These are phyloP conservation scores for Drosophila atroscutellata DNA, from an alignment of 2,888 invertebrate species.

Conservation along the genomic window DNA sequence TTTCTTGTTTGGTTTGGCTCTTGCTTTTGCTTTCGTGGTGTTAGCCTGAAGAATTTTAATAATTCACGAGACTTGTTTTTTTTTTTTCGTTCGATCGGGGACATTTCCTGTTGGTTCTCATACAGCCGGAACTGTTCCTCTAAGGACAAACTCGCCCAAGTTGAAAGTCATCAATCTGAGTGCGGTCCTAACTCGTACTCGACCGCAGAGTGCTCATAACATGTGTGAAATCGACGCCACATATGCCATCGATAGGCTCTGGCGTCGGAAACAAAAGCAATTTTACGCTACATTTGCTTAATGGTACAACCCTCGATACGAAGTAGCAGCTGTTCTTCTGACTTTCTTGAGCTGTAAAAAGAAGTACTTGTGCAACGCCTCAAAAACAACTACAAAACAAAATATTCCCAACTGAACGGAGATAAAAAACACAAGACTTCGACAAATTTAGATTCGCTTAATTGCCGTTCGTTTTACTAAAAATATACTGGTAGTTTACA, in stretches of 20 bases:
- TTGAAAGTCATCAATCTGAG: conserved; percentile 68
- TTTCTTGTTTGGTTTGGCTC: conserved; percentile 37
- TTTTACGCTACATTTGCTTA: conserved; percentile 76
- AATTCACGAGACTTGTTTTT: conserved; percentile 35
- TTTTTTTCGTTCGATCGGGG: conserved; percentile 12
- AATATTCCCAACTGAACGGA: background rate
- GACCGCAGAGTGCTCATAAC: conserved; percentile 70
- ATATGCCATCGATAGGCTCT: conserved; percentile 50
- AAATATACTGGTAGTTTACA: background rate
- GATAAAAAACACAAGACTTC: background rate
- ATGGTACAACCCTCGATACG: conserved; percentile 59
- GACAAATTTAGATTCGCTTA: background rate
- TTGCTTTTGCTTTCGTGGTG: conserved; percentile 57
- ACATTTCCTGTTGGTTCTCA: conserved; percentile 52
- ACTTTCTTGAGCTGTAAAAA: conserved; percentile 20
- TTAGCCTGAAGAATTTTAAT: conserved; percentile 65
- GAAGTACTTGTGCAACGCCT: conserved; percentile 12
- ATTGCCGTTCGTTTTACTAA: background rate
- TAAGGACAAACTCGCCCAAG: conserved; percentile 42
- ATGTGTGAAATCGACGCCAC: conserved; percentile 83
- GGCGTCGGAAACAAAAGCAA: conserved; percentile 70
- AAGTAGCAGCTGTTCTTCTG: conserved; percentile 41
- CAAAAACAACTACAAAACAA: background rate
- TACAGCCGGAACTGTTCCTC: conserved; percentile 60
- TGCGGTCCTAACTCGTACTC: conserved; percentile 30